phyloP scores from a whole-genome alignment of 2,888 invertebrate genomes.

The Cinara cedri region DNA sequence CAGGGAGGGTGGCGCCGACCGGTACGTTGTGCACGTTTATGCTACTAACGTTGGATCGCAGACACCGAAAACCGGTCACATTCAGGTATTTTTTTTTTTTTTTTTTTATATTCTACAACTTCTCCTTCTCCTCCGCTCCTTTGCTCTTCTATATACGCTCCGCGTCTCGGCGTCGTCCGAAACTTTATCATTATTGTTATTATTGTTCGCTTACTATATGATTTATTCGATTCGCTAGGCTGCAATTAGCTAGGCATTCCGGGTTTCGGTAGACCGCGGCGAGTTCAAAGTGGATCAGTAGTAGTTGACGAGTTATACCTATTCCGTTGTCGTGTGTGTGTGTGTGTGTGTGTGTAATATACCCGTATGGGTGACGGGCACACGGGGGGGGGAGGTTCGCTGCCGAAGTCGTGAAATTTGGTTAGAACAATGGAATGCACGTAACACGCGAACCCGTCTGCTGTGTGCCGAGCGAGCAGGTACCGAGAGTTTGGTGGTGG shows the following conservation, averaged over 20 bases:
- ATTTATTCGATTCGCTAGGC: slow-evolving; percentile 54
- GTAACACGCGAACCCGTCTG: slow-evolving; percentile 40
- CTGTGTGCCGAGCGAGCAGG: background rate
- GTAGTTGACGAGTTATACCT: slow-evolving; percentile 36
- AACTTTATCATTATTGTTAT: slow-evolving; percentile 55
- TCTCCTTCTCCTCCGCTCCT: background rate
- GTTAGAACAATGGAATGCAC: slow-evolving; percentile 44
- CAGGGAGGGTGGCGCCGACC: slow-evolving; percentile 80
- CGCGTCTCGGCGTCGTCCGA: slow-evolving; percentile 11
- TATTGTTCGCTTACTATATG: slow-evolving; percentile 52
- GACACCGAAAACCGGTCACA: slow-evolving; percentile 75
- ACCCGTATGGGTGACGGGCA: background rate
- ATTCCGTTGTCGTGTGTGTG: slow-evolving; percentile 1
- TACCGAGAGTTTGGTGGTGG: too few relatives aligned
- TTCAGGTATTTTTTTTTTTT: slow-evolving; percentile 73
- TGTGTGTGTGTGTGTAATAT: background rate
- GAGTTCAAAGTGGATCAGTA: slow-evolving; percentile 54
- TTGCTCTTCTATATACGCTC: slow-evolving; percentile 13
- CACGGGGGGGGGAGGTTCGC: background rate
- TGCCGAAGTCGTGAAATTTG: slow-evolving; percentile 28
- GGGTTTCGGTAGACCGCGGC: slow-evolving; percentile 50
- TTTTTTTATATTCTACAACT: slow-evolving; percentile 17
- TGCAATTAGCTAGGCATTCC: slow-evolving; percentile 52
- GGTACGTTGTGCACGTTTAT: slow-evolving; percentile 84
- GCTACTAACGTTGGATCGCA: slow-evolving; percentile 78